phyloP scores from a whole-genome alignment of 2,888 invertebrate genomes.

The Oligia fasciuncula region DNA sequence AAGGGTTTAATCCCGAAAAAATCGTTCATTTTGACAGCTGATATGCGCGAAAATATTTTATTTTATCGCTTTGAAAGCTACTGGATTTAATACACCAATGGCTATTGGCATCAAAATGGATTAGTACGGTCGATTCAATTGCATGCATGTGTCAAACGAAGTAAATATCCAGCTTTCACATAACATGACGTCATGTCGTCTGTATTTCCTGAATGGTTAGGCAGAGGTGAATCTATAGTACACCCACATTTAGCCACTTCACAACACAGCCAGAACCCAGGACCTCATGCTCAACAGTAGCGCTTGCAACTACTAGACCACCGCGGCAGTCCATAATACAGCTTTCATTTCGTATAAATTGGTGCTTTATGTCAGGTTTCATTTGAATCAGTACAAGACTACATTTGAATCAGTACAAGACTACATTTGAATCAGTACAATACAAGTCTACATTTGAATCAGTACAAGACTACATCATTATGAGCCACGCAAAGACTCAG shows the following conservation, averaged over 20 bases:
- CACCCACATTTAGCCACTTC: not conserved
- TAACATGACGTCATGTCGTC: not conserved
- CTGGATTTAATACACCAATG: constrained; percentile 48
- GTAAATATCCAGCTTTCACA: not conserved
- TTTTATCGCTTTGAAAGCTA: constrained; percentile 48
- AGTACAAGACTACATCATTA: too few species aligned
- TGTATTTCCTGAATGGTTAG: not conserved
- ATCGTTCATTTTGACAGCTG: constrained; percentile 52
- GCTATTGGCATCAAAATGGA: constrained; percentile 42
- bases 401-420: too few species aligned
- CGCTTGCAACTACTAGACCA: too few species aligned
- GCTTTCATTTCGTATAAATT: too few species aligned
- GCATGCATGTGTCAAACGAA: constrained; percentile 27
- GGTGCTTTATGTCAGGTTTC: too few species aligned
- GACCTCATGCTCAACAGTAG: too few species aligned
- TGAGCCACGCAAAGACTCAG: too few species aligned
- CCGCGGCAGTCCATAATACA: too few species aligned
- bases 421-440: too few species aligned
- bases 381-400: too few species aligned
- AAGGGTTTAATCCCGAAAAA: constrained; percentile 57
- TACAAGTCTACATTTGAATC: too few species aligned
- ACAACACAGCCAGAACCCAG: too few species aligned
- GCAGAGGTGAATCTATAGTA: not conserved
- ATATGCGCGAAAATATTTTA: constrained; percentile 56
- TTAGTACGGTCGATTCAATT: constrained; percentile 32